phyloP scores from a whole-genome alignment of 2,888 invertebrate species.

The Malthinus flaveolus region DNA sequence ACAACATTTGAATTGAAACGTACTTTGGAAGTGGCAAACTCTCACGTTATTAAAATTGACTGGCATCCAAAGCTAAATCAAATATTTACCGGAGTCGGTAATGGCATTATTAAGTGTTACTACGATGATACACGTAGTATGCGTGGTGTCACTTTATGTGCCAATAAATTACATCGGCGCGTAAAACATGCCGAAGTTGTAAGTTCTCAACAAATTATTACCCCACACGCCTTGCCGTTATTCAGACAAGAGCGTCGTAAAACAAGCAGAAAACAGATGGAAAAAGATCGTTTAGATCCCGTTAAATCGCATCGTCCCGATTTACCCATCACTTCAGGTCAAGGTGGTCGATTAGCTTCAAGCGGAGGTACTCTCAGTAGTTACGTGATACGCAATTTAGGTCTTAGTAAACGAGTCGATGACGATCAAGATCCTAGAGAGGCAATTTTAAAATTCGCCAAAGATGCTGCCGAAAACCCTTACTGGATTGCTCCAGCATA shows the following conservation, averaged over 20 bases:
- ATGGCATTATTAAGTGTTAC: slow-evolving; percentile 86
- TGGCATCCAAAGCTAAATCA: slow-evolving; percentile 99
- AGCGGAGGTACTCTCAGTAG: slow-evolving; percentile 96
- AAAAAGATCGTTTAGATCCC: slow-evolving; percentile 87
- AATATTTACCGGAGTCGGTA: slow-evolving; percentile 89
- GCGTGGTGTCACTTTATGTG: slow-evolving; percentile 89
- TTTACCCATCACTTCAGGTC: slow-evolving; percentile 84
- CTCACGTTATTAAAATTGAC: slow-evolving; percentile 82
- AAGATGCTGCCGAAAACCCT: slow-evolving; percentile 94
- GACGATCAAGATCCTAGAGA: slow-evolving; percentile 94
- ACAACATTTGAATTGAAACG: slow-evolving; percentile 75
- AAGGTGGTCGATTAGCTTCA: slow-evolving; percentile 91
- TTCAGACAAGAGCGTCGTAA: slow-evolving; percentile 91
- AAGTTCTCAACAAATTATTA: slow-evolving; percentile 90
- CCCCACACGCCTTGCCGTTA: slow-evolving; percentile 93
- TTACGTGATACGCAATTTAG: slow-evolving; percentile 89
- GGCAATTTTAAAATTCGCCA: slow-evolving; percentile 91
- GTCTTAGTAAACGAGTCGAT: slow-evolving; percentile 87
- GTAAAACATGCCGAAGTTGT: slow-evolving; percentile 84
- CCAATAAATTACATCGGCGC: slow-evolving; percentile 78
- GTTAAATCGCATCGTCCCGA: slow-evolving; percentile 82
- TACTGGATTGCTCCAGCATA: slow-evolving; percentile 96
- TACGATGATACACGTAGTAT: slow-evolving; percentile 88
- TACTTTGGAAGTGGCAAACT: slow-evolving; percentile 75
- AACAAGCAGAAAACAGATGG: slow-evolving; percentile 86